Percentiles rank a stretch among this genome's conserved stretches.
Evolutionary conservation across 2,113 vertebrate genomes (phyloP).

Genomic region (Phrynosoma platyrhinos): DNA sequence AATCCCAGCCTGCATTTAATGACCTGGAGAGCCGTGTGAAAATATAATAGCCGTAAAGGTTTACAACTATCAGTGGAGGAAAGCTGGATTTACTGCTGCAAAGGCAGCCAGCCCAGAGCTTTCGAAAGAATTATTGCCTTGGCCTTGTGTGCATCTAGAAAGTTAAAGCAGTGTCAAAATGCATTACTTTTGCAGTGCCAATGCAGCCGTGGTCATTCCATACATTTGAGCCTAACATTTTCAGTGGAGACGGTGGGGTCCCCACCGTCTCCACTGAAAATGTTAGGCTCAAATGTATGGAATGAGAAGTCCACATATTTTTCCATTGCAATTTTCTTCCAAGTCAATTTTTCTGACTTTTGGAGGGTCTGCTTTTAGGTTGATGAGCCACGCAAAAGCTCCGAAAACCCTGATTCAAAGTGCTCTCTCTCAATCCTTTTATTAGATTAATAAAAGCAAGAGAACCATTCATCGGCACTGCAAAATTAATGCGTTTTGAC

Average conservation of each 20-base stretch:
- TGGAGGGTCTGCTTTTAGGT: neutral
- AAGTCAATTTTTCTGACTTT: too few species aligned
- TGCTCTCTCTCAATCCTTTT: conserved; percentile 12
- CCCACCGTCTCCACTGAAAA: neutral
- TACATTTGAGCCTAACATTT: too few species aligned
- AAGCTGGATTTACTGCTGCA: neutral
- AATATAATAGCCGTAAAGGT: neutral
- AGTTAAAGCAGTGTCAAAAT: neutral
- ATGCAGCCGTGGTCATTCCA: too few species aligned
- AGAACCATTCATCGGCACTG: too few species aligned
- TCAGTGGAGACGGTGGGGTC: neutral
- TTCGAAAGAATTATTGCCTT: neutral
- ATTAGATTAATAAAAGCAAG: conserved; percentile 30
- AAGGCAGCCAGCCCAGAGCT: neutral
- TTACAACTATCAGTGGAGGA: neutral
- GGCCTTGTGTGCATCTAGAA: neutral
- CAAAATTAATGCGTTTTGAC: too few species aligned
- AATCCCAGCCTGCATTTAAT: neutral
- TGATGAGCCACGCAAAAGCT: neutral
- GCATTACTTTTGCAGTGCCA: too few species aligned
- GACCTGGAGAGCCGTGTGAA: neutral
- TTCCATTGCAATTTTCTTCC: too few species aligned
- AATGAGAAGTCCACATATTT: too few species aligned
- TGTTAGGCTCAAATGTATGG: too few species aligned
- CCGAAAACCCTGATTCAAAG: neutral